Evolutionary conservation across 2,888 invertebrate genomes (phyloP).

Genomic region (Hybos culiciformis): DNA sequence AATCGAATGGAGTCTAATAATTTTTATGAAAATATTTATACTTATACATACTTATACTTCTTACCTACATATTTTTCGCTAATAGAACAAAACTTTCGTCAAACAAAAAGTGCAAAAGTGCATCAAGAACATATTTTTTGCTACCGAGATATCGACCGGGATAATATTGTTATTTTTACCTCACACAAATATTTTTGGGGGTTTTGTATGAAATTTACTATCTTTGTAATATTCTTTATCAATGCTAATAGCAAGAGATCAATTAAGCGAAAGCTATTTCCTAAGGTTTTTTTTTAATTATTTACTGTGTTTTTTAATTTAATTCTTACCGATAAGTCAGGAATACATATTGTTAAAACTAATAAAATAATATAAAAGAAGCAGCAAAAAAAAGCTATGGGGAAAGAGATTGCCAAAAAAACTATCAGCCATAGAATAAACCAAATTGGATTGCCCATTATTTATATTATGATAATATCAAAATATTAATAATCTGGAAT

Average conservation of each 20-base stretch:
- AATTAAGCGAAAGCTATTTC: no score
- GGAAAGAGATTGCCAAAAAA: conserved; percentile 51
- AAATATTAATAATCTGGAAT: not conserved
- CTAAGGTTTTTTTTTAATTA: not conserved
- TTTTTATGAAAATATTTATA: no score
- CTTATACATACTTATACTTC: no score
- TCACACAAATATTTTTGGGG: no score
- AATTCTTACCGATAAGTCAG: conserved; percentile 48
- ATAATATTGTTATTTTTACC: no score
- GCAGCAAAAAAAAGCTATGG: conserved; percentile 53
- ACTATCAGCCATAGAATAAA: conserved; percentile 57
- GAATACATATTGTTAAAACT: conserved; percentile 55
- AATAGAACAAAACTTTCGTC: no score
- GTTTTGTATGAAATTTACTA: not conserved
- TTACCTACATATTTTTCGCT: no score
- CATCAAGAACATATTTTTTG: no score
- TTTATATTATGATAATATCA: conserved; percentile 8
- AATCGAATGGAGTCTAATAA: no score
- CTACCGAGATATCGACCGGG: no score
- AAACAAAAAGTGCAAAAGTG: no score
- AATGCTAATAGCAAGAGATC: no score
- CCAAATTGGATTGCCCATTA: conserved; percentile 51
- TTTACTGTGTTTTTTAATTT: not conserved
- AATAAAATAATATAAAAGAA: conserved; percentile 53
- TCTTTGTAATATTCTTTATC: not conserved